Evolutionary conservation across 2,888 invertebrate species (phyloP).

Genomic region (Cheiracanthium punctorium): DNA sequence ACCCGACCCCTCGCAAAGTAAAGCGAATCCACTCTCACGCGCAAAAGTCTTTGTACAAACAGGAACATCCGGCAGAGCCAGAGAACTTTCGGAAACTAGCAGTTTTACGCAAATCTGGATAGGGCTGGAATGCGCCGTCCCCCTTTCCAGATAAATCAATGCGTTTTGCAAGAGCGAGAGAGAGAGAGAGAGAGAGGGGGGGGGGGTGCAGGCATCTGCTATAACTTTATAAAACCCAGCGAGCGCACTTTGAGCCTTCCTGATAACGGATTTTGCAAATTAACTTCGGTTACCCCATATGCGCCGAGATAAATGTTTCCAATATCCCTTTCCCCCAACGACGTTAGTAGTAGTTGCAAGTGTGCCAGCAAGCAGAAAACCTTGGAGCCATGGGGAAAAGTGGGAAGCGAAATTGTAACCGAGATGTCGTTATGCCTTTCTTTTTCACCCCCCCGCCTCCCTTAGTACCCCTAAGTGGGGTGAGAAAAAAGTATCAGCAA

Average conservation of each 20-base stretch:
- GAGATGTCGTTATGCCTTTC: too few relatives aligned
- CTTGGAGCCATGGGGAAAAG: background rate
- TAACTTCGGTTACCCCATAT: constrained; percentile 68
- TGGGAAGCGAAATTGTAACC: background rate
- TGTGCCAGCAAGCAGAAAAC: background rate
- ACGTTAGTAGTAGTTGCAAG: too few relatives aligned
- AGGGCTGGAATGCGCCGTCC: too few relatives aligned
- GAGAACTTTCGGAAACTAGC: background rate
- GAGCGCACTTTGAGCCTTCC: background rate
- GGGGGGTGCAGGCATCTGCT: too few relatives aligned
- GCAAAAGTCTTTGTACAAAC: constrained; percentile 51
- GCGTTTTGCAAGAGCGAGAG: background rate
- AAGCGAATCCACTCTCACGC: background rate
- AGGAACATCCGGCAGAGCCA: constrained; percentile 26
- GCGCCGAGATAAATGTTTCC: constrained; percentile 64
- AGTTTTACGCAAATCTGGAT: background rate
- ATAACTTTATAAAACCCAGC: background rate
- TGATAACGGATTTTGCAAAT: constrained; percentile 68
- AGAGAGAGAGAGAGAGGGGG: too few relatives aligned
- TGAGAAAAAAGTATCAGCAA: too few relatives aligned
- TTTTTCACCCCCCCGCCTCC: too few relatives aligned
- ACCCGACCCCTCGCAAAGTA: background rate
- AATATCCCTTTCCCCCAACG: too few relatives aligned
- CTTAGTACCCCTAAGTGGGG: too few relatives aligned
- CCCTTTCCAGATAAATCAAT: constrained; percentile 64